phyloP scores from a whole-genome alignment of 2,797 vertebrate species.

The Gouania willdenowi region DNA sequence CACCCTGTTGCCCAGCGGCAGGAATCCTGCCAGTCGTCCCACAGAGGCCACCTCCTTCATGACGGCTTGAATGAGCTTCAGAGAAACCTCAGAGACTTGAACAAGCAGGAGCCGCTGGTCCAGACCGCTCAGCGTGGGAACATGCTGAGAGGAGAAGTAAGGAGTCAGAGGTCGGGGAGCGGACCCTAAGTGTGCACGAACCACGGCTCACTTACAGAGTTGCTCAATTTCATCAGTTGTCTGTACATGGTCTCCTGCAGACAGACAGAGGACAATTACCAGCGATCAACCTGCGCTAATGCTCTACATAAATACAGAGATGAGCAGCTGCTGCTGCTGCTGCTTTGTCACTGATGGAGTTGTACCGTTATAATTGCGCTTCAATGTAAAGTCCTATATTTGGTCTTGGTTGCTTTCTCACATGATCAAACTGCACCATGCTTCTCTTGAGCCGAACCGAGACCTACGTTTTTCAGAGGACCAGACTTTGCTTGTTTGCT shows the following conservation, averaged over 20 bases:
- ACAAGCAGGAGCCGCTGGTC: constrained; percentile 40
- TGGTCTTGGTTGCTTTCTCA: too few species aligned
- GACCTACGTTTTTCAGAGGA: too few species aligned
- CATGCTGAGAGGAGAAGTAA: constrained; percentile 6
- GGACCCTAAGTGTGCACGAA: not conserved
- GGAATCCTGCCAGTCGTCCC: constrained; percentile 7
- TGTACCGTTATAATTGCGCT: too few species aligned
- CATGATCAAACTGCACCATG: too few species aligned
- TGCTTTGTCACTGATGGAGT: too few species aligned
- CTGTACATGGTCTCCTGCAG: constrained; percentile 43
- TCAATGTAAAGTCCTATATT: too few species aligned
- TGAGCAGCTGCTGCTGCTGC: too few species aligned
- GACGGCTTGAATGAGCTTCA: not conserved
- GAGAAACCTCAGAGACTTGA: not conserved
- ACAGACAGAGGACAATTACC: too few species aligned
- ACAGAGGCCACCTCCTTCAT: constrained; percentile 8
- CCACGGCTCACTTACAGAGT: constrained; percentile 33
- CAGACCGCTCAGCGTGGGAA: not conserved
- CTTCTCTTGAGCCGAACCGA: too few species aligned
- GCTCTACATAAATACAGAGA: too few species aligned
- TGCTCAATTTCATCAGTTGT: constrained; percentile 37
- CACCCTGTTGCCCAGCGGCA: constrained; percentile 59
- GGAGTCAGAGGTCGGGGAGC: not conserved
- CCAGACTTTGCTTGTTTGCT: too few species aligned
- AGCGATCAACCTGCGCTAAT: too few species aligned